These are phyloP conservation scores for Drosophila paranaensis DNA, from an alignment of 2,888 invertebrate genomes.

Conservation along the genomic window DNA sequence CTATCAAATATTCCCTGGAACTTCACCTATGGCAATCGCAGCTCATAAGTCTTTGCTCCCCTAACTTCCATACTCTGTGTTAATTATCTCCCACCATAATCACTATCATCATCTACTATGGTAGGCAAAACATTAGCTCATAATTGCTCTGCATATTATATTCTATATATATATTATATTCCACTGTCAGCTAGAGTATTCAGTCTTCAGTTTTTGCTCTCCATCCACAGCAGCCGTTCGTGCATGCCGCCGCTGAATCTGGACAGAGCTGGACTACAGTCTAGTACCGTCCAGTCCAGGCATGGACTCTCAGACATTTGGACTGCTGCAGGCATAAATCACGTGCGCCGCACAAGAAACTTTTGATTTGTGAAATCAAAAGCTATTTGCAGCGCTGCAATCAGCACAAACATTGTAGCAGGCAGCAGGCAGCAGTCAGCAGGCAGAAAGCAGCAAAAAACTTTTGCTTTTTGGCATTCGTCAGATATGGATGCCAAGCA, in stretches of 20 bases:
- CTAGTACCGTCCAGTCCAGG: background rate
- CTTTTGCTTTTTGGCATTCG: conserved; percentile 81
- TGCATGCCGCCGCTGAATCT: conserved; percentile 61
- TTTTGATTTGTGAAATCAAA: conserved; percentile 84
- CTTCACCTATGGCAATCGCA: too few species aligned
- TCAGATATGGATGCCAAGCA: conserved; percentile 73
- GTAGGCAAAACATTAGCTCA: too few species aligned
- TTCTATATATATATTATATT: too few species aligned
- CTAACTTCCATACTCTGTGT: too few species aligned
- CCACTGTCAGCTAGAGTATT: background rate
- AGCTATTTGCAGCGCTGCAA: conserved; percentile 79
- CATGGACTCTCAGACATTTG: conserved; percentile 8
- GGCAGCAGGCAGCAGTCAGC: conserved; percentile 33
- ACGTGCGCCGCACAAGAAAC: conserved; percentile 82
- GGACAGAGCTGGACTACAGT: conserved; percentile 12
- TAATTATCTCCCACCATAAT: too few species aligned
- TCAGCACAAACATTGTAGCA: conserved; percentile 79
- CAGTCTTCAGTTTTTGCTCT: background rate
- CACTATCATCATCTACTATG: too few species aligned
- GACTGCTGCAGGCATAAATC: conserved; percentile 80
- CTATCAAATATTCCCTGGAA: too few species aligned
- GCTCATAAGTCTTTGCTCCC: too few species aligned
- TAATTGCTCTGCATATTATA: too few species aligned
- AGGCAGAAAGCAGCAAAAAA: conserved; percentile 38
- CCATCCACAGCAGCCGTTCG: conserved; percentile 35